Percentiles rank a stretch among this genome's conserved stretches.
phyloP scores from a whole-genome alignment of 1,140 invertebrate species.

The Papilio xuthus region DNA sequence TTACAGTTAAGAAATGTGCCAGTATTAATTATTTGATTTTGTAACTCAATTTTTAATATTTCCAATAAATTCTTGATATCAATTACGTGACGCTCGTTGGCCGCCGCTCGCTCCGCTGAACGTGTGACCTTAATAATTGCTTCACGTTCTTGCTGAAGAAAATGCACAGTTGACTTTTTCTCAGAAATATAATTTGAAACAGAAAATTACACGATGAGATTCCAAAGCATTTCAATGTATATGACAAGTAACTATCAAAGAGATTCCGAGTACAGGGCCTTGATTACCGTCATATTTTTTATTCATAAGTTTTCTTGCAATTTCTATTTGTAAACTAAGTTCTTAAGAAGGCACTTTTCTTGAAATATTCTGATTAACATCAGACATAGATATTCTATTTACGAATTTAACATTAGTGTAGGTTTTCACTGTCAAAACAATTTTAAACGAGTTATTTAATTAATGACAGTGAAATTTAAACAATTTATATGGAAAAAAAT shows the following conservation, averaged over 20 bases:
- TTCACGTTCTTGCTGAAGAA: not conserved
- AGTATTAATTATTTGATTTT: not conserved
- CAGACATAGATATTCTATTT: too few species aligned
- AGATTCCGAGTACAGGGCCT: too few species aligned
- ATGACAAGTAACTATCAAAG: not conserved
- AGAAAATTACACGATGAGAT: not conserved
- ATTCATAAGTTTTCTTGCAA: too few species aligned
- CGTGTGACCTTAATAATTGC: slow-evolving; percentile 21
- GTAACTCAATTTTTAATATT: not conserved
- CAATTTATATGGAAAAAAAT: not conserved
- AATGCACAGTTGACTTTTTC: slow-evolving; percentile 9
- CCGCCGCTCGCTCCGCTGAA: not conserved
- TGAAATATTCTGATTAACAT: too few species aligned
- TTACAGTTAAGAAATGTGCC: not conserved
- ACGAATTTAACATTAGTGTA: too few species aligned
- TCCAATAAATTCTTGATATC: slow-evolving; percentile 23
- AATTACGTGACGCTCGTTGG: slow-evolving; percentile 1
- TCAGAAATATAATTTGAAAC: not conserved
- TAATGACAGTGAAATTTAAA: not conserved
- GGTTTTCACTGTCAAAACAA: too few species aligned
- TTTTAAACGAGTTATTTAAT: not conserved
- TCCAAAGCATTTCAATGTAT: not conserved
- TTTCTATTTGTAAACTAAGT: too few species aligned
- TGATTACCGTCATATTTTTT: too few species aligned
- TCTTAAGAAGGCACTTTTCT: too few species aligned